These are phyloP conservation scores for Neofelis nebulosa DNA, from an alignment of 2,113 vertebrate genomes.

Conservation along the genomic window DNA sequence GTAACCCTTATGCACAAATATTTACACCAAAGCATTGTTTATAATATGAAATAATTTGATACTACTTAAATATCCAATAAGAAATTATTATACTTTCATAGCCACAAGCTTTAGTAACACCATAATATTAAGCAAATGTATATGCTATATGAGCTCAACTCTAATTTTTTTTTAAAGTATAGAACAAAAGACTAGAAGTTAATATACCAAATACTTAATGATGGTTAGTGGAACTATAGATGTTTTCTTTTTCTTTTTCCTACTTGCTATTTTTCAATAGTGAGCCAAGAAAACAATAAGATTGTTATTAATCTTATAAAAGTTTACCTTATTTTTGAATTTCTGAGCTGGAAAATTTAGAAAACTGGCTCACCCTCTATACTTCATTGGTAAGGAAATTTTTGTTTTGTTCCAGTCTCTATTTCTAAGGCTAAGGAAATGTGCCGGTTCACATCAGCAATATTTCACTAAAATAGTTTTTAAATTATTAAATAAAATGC, in stretches of 20 bases:
- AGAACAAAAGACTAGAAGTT: background rate
- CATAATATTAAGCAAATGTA: background rate
- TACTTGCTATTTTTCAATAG: conserved; percentile 6
- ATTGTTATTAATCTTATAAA: conserved; percentile 24
- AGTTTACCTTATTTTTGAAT: conserved; percentile 22
- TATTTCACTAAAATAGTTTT: background rate
- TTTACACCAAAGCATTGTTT: background rate
- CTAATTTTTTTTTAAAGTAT: background rate
- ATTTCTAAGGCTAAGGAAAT: background rate
- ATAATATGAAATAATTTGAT: background rate
- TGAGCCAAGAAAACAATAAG: conserved; percentile 24
- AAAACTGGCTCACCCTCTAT: background rate
- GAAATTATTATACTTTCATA: background rate
- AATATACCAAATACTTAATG: background rate
- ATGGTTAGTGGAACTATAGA: background rate
- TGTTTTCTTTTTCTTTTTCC: background rate
- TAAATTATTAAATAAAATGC: background rate
- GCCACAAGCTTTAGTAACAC: background rate
- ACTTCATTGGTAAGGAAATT: conserved; percentile 27
- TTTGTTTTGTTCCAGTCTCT: background rate
- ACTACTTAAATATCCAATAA: background rate
- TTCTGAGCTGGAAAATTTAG: conserved; percentile 9
- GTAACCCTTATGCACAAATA: background rate
- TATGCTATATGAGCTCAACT: background rate
- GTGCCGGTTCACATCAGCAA: background rate